Base-by-base conservation (phyloP, 23 tunicate species). In the Clavelina lepadiformis region DNA sequence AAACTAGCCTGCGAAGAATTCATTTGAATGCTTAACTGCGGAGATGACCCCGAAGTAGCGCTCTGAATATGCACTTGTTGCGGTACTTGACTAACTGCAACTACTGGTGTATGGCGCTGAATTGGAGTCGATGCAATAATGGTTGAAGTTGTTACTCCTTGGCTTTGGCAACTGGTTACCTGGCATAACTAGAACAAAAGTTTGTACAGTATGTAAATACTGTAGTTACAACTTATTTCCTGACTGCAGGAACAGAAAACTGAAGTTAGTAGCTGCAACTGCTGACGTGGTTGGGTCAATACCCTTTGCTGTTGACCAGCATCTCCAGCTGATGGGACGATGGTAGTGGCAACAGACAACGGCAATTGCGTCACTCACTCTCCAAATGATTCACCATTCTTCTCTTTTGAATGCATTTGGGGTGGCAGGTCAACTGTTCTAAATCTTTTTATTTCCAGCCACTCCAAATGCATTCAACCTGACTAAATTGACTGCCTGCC, bases 41-140 rank as follows among this genome's bases (percentile, higher is more conserved):
- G n/a, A n/a, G n/a, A n/a, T n/a, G n/a, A n/a, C n/a, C n/a, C n/a
- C n/a, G n/a, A n/a, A n/a, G n/a, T n/a, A n/a, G n/a, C n/a, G n/a
- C n/a, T 41, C 15, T 15, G 15, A 11, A 41, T 41, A 41, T 15
- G 11, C 13, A 41, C 49, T 15, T 11, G 15, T 41, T 41, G 49
- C 15, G 11, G 49, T 8, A 41, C 49, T 41, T 41, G 49, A 41
- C 65, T 56, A 1, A 56, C 55, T 20, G 60, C 55, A 31, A 76
- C 82, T 28, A 76, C 73, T 6, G 82, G 51, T 21, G 84, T 61
- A 11, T 78, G 71, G 34, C 71, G 86, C 86, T 70, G 46, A 5
- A 80, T 51, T 27, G 86, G 78, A 31, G 77, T 63, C 4, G 86
- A 70, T 2, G 86, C 78, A 37, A 80, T 72, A 29, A 80, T 46